Percentiles rank a stretch among this genome's conserved stretches.
Evolutionary conservation across 2,113 vertebrate genomes (phyloP).

Genomic region (Eulacestoma nigropectus): DNA sequence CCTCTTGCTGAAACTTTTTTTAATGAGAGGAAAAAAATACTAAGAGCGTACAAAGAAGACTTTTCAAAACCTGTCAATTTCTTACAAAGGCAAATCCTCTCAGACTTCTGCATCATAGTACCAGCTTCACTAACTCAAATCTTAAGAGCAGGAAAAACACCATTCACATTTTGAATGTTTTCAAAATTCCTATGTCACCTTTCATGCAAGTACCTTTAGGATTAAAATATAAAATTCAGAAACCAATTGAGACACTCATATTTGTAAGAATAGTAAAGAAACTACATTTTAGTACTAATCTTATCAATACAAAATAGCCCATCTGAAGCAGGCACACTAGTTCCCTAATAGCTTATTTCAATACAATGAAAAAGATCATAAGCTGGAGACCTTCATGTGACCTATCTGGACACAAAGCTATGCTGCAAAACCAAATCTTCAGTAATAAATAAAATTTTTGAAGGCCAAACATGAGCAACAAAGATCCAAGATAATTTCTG

Average conservation of each 20-base stretch:
- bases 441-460: neutral
- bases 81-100: neutral
- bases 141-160: neutral
- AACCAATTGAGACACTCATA: neutral
- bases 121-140: neutral
- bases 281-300: neutral
- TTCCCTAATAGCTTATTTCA: neutral
- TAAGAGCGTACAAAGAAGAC: neutral
- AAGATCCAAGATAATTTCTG: neutral
- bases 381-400: neutral
- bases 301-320: neutral
- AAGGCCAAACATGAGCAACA: neutral
- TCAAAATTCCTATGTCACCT: neutral
- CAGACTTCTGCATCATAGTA: neutral
- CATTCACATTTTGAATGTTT: neutral
- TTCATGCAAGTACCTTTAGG: neutral
- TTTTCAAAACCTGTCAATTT: neutral
- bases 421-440: neutral
- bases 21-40: neutral
- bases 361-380: rapidly evolving
- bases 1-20: neutral
- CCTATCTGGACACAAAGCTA: neutral
- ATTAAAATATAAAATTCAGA: neutral
- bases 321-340: neutral
- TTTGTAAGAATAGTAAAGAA: neutral